phyloP scores from a whole-genome alignment of 2,797 vertebrate species.

The Platyrinchus mystaceus region DNA sequence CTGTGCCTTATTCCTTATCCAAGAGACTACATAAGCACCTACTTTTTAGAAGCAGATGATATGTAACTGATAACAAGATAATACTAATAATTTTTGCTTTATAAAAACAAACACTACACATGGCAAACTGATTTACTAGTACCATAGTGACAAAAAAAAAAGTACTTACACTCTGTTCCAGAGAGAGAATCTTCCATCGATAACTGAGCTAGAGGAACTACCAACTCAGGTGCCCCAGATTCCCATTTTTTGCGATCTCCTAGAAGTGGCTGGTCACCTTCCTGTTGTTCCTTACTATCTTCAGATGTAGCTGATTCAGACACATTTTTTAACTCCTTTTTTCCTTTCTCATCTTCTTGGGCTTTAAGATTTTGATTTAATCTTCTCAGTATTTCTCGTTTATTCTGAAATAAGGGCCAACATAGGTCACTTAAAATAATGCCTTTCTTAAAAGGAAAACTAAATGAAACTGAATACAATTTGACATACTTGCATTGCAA shows the following conservation, averaged over 20 bases:
- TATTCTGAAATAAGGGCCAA: constrained; percentile 78
- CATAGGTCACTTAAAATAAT: background rate
- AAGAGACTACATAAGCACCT: background rate
- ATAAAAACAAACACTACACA: background rate
- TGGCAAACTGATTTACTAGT: background rate
- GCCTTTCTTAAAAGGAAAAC: background rate
- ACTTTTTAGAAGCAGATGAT: background rate
- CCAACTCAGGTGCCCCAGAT: constrained; percentile 76
- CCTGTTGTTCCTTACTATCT: constrained; percentile 53
- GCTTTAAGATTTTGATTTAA: constrained; percentile 91
- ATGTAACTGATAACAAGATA: background rate
- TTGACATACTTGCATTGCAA: constrained; percentile 70
- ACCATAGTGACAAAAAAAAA: background rate
- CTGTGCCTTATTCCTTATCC: background rate
- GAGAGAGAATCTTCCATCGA: constrained; percentile 82
- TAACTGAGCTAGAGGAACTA: constrained; percentile 82
- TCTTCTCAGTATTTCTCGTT: constrained; percentile 89
- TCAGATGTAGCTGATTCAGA: background rate
- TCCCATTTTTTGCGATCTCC: constrained; percentile 93
- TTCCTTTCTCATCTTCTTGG: constrained; percentile 76
- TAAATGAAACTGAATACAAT: background rate
- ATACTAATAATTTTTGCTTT: background rate
- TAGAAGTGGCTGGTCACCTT: constrained; percentile 64
- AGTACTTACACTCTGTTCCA: constrained; percentile 76
- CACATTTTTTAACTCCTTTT: background rate